These are phyloP conservation scores for Phycodurus eques DNA, from an alignment of 2,113 vertebrate species.

Conservation along the genomic window DNA sequence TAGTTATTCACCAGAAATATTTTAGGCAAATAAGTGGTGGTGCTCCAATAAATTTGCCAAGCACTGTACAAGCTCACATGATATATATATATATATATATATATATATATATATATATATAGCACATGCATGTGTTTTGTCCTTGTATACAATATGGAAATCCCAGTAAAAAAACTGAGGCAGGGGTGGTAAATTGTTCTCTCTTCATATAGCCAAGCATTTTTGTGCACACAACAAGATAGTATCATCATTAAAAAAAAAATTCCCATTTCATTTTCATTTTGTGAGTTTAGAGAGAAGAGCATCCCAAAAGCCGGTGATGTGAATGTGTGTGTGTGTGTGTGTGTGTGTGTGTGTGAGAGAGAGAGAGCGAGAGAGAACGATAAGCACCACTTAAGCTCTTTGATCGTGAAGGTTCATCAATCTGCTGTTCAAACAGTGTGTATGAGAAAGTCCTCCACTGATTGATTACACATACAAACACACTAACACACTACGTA, in stretches of 20 bases:
- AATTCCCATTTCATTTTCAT: not conserved
- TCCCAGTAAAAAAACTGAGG: no score
- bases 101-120: no score
- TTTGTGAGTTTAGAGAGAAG: conserved; percentile 5
- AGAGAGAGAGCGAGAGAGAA: conserved; percentile 10
- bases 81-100: no score
- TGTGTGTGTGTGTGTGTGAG: conserved; percentile 7
- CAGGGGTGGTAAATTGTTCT: no score
- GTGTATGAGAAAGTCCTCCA: conserved; percentile 60
- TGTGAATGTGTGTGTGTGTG: not conserved
- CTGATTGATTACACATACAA: conserved; percentile 38
- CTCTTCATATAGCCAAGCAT: no score
- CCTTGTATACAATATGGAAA: no score
- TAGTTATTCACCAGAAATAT: no score
- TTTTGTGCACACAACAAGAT: no score
- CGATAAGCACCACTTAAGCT: conserved; percentile 68
- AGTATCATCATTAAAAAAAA: not conserved
- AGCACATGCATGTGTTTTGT: no score
- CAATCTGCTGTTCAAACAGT: conserved; percentile 55
- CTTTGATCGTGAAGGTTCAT: conserved; percentile 68
- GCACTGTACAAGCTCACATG: no score
- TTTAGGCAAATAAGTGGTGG: no score
- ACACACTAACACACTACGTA: conserved; percentile 8
- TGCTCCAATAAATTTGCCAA: no score
- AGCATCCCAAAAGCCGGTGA: conserved; percentile 3